phyloP scores from a whole-genome alignment of 2,888 invertebrate species.

The Hybos culiciformis region DNA sequence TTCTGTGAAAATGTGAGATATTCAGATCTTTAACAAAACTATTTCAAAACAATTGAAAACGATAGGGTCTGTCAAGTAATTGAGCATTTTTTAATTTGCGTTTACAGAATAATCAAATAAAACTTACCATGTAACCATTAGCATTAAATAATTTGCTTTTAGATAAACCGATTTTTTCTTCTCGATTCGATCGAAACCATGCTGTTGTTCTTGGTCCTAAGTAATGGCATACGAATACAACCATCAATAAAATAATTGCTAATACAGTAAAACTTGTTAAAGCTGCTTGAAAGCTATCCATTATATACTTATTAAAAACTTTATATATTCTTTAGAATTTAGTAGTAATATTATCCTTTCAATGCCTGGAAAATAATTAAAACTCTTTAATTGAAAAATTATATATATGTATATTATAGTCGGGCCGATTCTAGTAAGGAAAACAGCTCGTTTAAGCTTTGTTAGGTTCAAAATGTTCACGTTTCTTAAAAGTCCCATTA shows the following conservation, averaged over 20 bases:
- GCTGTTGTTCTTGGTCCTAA: slow-evolving; percentile 30
- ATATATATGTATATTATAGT: too few species aligned
- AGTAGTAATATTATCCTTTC: neutral
- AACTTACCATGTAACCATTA: slow-evolving; percentile 50
- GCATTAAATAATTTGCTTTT: slow-evolving; percentile 43
- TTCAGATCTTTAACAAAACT: too few species aligned
- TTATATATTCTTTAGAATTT: neutral
- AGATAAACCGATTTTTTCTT: slow-evolving; percentile 35
- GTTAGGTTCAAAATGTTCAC: too few species aligned
- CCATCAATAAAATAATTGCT: slow-evolving; percentile 26
- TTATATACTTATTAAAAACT: slow-evolving; percentile 10
- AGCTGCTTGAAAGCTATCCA: slow-evolving; percentile 26
- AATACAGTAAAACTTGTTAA: slow-evolving; percentile 28
- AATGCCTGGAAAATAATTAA: neutral
- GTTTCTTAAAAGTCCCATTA: too few species aligned
- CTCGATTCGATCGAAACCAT: slow-evolving; percentile 34
- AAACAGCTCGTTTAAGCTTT: too few species aligned
- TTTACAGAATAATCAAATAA: neutral
- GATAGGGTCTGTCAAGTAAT: too few species aligned
- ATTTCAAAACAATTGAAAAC: too few species aligned
- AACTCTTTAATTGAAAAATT: too few species aligned
- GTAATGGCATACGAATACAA: slow-evolving; percentile 30
- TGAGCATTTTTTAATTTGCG: neutral
- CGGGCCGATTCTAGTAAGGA: too few species aligned
- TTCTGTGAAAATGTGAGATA: too few species aligned